Base-by-base conservation (phyloP, 1,140 invertebrate genomes). In the Antheraea pernyi region DNA sequence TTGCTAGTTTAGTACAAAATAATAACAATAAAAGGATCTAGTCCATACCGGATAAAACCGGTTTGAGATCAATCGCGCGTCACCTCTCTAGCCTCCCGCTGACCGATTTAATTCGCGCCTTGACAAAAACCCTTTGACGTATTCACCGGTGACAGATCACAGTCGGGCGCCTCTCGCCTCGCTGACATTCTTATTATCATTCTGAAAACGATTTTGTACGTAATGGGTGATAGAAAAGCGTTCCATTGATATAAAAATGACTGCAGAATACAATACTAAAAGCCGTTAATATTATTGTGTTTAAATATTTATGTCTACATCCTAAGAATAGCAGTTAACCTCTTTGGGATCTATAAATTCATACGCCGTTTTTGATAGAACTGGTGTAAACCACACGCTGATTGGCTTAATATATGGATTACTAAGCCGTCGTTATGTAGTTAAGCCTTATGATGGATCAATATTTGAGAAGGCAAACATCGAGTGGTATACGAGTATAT, bases 61-160 rank as follows among this genome's bases (percentile, higher is more conserved):
- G 86, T 84, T 83, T 70, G 67, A 68, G 78, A 83, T 88, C 82
- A 83, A 86, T 81, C 71, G 74, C 73, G 10, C 46, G 11, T 53
- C 46, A 53, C 46, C 74, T 76, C 79, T 79, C 79, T 19, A 67
- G 79, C 84, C 87, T 84, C 88, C 88, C 85, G 88, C 88, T 89
- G 88, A 74, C 72, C 66, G 87, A 79, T 89, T 90, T 89, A 89
- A 91, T 91, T 87, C 84, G 79, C 81, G 80, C 88, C 78, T 81
- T 86, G 80, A 84, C 84, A 70, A 83, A 84, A 89, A 87, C 88
- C 88, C 88, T 91, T 91, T 91, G 84, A 88, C 80, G 77, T 76
- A 77, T 83, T 86, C 85, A 84, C 72, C 61, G 62, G 70, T 88
- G 88, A 91, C 88, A 87, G 80, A 79, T 84, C 88, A 62, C 88